Conservation (phyloP, 2,113 vertebrate genomes). For the Sinocyclocheilus rhinocerous region DNA sequence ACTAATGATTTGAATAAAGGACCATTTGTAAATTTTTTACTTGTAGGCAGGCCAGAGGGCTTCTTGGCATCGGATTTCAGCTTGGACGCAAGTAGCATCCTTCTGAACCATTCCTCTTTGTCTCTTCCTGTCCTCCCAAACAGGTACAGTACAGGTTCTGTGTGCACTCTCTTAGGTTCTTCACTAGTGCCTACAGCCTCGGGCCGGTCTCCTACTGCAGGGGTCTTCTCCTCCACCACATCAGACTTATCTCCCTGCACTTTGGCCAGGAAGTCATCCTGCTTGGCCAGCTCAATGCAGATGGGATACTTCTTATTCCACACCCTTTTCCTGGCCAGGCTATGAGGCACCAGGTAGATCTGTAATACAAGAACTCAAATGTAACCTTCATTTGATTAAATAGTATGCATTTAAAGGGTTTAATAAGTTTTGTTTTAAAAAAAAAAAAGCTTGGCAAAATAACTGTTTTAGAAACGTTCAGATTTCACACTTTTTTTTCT, state of each 20-base stretch:
- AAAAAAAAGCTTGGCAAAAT: not conserved
- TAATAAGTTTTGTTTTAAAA: not conserved
- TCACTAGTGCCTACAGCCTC: slow-evolving; percentile 71
- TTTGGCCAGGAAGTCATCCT: slow-evolving; percentile 97
- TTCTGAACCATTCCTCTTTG: slow-evolving; percentile 96
- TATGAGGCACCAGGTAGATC: slow-evolving; percentile 93
- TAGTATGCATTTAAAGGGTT: not conserved
- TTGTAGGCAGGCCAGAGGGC: slow-evolving; percentile 69
- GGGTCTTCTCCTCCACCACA: slow-evolving; percentile 69
- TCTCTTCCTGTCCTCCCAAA: slow-evolving; percentile 96
- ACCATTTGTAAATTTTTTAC: slow-evolving; percentile 72
- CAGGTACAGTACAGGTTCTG: slow-evolving; percentile 87
- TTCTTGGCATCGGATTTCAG: slow-evolving; percentile 82
- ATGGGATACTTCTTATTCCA: slow-evolving; percentile 99
- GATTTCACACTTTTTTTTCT: too few relatives aligned
- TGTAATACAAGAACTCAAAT: slow-evolving; percentile 59
- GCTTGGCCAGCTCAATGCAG: slow-evolving; percentile 90
- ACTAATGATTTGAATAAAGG: not conserved
- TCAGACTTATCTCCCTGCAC: slow-evolving; percentile 82
- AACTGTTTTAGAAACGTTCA: not conserved
- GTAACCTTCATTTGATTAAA: not conserved
- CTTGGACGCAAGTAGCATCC: slow-evolving; percentile 87
- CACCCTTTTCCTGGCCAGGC: slow-evolving; percentile 91
- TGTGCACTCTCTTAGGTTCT: slow-evolving; percentile 77
- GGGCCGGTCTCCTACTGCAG: slow-evolving; percentile 72